A percentile compares a stretch with the other conserved stretches of the same genome.
Evolutionary conservation across 2,113 vertebrate species (phyloP).

Genomic region (Gymnocephalus cernua): DNA sequence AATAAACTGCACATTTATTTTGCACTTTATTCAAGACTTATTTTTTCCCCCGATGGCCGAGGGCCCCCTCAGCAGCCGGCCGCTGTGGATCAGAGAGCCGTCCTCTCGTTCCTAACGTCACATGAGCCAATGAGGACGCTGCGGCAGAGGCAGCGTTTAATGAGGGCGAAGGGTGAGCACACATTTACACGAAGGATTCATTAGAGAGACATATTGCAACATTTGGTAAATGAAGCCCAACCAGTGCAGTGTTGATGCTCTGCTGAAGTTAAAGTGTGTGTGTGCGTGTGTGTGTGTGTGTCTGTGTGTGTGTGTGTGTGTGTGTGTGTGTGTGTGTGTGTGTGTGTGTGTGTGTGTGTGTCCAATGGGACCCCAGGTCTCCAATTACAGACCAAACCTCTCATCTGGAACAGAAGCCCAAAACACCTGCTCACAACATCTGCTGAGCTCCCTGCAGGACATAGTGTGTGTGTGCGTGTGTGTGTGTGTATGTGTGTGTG

Average conservation of each 20-base stretch:
- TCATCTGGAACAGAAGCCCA: slow-evolving; percentile 59
- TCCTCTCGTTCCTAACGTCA: slow-evolving; percentile 9
- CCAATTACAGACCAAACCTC: slow-evolving; percentile 67
- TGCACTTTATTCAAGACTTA: slow-evolving; percentile 8
- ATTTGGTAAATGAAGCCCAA: slow-evolving; percentile 51
- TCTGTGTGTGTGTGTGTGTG: slow-evolving; percentile 9
- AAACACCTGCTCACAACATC: slow-evolving; percentile 72
- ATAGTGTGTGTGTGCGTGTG: not conserved
- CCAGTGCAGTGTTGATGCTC: not conserved
- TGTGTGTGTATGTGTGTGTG: slow-evolving; percentile 7
- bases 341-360: slow-evolving; percentile 33
- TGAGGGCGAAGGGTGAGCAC: slow-evolving; percentile 52
- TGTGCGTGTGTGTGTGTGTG: slow-evolving; percentile 7
- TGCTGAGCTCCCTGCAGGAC: slow-evolving; percentile 44
- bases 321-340: slow-evolving; percentile 32
- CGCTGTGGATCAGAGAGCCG: too few relatives aligned
- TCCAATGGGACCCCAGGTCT: slow-evolving; percentile 50
- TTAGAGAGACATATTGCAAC: slow-evolving; percentile 51
- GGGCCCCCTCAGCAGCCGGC: not conserved
- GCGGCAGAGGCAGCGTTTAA: slow-evolving; percentile 37
- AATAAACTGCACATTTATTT: slow-evolving; percentile 10
- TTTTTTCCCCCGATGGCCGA: not conserved
- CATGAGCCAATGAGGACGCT: not conserved
- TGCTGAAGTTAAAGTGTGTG: not conserved
- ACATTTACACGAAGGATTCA: slow-evolving; percentile 51